Conservation (phyloP, 2,888 invertebrate species). For the Agriopis leucophaearia region DNA sequence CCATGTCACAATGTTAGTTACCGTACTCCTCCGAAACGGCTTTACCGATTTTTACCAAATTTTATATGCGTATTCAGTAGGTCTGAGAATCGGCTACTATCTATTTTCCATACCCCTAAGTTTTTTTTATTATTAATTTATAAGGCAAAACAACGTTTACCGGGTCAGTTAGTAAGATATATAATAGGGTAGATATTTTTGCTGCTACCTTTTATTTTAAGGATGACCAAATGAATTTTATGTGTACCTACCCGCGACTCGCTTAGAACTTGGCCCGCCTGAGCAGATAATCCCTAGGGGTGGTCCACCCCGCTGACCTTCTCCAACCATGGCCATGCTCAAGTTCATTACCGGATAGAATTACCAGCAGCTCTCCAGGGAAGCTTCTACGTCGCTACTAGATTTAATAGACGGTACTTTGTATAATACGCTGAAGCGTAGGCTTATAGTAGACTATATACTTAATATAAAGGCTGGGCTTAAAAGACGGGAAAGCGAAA, state of each 20-base stretch:
- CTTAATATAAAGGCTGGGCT: not conserved
- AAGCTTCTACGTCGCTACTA: conserved; percentile 10
- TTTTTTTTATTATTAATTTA: no score
- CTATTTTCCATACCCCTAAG: no score
- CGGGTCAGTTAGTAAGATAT: no score
- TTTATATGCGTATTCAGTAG: no score
- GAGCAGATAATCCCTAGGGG: conserved; percentile 53
- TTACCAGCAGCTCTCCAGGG: conserved; percentile 34
- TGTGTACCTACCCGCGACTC: not conserved
- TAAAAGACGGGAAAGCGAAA: no score
- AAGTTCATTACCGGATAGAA: conserved; percentile 60
- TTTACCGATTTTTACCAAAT: no score
- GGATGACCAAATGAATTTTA: no score
- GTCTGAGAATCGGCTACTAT: no score
- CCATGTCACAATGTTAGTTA: no score
- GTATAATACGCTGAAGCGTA: not conserved
- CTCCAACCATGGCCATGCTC: conserved; percentile 57
- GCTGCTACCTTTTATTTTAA: not conserved
- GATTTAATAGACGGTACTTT: not conserved
- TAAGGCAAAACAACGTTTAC: no score
- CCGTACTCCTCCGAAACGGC: no score
- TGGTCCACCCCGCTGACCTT: conserved; percentile 56
- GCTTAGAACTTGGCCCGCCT: not conserved
- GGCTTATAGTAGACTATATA: no score
- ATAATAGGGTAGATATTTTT: not conserved